Base-by-base conservation (phyloP, 2,888 invertebrate genomes). In the Geotrupes spiniger region DNA sequence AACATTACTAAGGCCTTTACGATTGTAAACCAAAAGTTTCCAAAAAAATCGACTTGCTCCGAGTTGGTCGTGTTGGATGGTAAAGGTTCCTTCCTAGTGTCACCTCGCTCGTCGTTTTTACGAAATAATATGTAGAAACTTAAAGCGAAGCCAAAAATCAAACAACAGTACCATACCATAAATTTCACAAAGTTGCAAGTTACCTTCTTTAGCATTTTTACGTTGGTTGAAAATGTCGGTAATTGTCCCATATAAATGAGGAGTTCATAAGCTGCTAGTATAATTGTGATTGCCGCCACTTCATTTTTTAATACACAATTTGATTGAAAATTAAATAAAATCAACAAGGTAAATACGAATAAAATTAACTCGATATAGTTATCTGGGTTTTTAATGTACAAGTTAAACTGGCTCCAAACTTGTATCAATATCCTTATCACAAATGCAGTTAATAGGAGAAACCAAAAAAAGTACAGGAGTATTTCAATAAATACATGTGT, bases 1-100 rank as follows among this genome's bases (percentile, higher is more conserved):
- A 91, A 75, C 91, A 91, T 91, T 1, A 90, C 86, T 14, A 90
- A 82, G 0, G 89, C 90, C 72, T 90, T 91, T 58, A 91, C 88
- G 28, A 90, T 65, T 21, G 21, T 4, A 21, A 21, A 21, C 21
- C 21, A 21, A 21, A 4, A 21, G 21, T 21, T 21, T 21, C 21
- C 21, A 21, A 21, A 21, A 21, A 21, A 21, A 4, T 21, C 6
- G 21, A 6, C 3, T 4, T 21, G 3, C 6, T 21, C 21, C 21
- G 21, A 21, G 3, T 21, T 21, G 21, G 3, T 21, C n/a, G n/a
- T n/a, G n/a, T n/a, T n/a, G n/a, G n/a, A n/a, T n/a, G n/a, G n/a
- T n/a, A n/a, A n/a, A n/a, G n/a, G n/a, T n/a, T 46, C 40, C 40
- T 41, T 60, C 11, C n/a, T 29, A 54, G 26, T 69, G 72, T 71